A percentile compares a stretch with the other conserved stretches of the same genome.
phyloP scores from a whole-genome alignment of 2,888 invertebrate species.

The Frankliniella fusca region DNA sequence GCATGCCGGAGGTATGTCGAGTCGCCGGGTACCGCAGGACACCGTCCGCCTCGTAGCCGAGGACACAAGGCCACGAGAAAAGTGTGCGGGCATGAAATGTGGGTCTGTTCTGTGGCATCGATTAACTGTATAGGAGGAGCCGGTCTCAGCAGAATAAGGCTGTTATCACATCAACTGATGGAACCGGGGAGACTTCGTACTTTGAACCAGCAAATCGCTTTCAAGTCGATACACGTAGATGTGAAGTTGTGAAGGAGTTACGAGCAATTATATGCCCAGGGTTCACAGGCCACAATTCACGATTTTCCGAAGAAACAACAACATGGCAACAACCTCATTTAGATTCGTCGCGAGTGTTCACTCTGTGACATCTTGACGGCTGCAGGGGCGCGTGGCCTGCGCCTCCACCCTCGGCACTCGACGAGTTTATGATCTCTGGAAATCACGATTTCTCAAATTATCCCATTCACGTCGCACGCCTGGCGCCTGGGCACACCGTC shows the following conservation, averaged over 20 bases:
- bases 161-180: neutral
- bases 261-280: neutral
- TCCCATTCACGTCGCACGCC: neutral
- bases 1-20: neutral
- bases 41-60: neutral
- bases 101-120: neutral
- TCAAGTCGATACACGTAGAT: neutral
- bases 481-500: neutral
- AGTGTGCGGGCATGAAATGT: too few species aligned
- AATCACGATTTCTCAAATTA: conserved; percentile 13
- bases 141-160: neutral
- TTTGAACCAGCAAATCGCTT: conserved; percentile 1
- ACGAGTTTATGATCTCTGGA: neutral
- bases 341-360: neutral
- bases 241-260: neutral
- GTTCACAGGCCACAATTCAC: neutral
- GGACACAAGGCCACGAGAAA: too few species aligned
- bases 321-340: neutral
- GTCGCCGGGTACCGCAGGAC: neutral
- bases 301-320: conserved; percentile 10
- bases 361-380: neutral
- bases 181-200: neutral
- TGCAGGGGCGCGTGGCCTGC: neutral
- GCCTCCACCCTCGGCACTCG: neutral
- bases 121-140: neutral